Percentiles rank a stretch among this genome's conserved stretches.
Evolutionary conservation across 2,797 vertebrate genomes (phyloP).

Genomic region (Taenioides sp.): DNA sequence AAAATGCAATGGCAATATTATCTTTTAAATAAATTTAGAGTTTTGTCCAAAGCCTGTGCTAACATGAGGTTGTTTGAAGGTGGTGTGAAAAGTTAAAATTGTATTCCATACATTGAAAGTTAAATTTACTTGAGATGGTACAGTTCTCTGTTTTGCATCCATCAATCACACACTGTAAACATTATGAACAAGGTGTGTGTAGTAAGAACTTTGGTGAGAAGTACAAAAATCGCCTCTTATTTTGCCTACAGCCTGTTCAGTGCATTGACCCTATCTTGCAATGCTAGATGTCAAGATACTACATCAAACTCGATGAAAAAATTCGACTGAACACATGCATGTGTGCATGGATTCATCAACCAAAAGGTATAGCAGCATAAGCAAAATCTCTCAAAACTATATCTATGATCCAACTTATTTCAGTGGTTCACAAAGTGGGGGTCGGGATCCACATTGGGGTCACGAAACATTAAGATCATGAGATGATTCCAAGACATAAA

Average conservation of each 20-base stretch:
- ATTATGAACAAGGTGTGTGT: not conserved
- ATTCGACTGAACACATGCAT: no score
- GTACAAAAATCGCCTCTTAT: not conserved
- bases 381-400: no score
- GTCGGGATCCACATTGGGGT: no score
- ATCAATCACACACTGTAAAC: not conserved
- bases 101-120: not conserved
- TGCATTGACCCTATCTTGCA: not conserved
- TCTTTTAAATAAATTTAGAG: not conserved
- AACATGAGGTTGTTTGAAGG: not conserved
- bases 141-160: not conserved
- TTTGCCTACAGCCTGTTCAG: not conserved
- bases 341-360: no score
- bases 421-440: no score
- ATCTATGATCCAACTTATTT: no score
- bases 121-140: not conserved
- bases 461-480: no score
- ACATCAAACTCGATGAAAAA: no score
- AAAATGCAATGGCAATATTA: not conserved
- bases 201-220: not conserved
- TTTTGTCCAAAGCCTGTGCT: not conserved
- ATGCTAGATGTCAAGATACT: not conserved
- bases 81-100: not conserved
- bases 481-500: no score
- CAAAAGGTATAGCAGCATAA: no score